Percentiles rank a stretch among this genome's conserved stretches.
These are phyloP conservation scores for Coluber constrictor DNA, from an alignment of 2,797 vertebrate species.

Conservation along the genomic window DNA sequence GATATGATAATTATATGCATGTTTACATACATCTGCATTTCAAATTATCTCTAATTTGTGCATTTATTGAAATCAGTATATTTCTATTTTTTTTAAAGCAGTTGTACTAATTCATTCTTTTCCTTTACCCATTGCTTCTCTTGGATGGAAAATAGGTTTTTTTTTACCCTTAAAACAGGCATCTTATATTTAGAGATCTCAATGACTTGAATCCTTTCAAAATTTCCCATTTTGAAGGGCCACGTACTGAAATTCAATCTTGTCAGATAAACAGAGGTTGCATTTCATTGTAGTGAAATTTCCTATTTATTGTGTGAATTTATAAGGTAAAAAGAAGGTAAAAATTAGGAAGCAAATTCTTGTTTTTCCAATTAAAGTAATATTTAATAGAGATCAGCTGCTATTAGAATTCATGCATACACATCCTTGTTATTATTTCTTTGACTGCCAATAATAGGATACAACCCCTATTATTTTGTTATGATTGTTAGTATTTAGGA, in stretches of 20 bases:
- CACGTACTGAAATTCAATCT: not conserved
- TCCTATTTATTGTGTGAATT: not conserved
- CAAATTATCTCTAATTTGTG: slow-evolving; percentile 52
- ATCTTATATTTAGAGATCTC: not conserved
- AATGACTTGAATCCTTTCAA: slow-evolving; percentile 31
- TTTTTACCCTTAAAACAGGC: rapidly evolving
- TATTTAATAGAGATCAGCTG: not conserved
- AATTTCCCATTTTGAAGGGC: slow-evolving; percentile 24
- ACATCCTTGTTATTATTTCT: not conserved
- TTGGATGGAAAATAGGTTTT: slow-evolving; percentile 9
- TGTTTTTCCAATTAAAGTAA: not conserved
- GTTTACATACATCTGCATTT: slow-evolving; percentile 67
- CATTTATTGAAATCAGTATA: slow-evolving; percentile 59
- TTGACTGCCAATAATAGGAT: not conserved
- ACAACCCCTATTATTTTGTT: not conserved
- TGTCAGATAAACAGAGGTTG: not conserved
- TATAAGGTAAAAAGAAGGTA: not conserved
- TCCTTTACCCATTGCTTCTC: slow-evolving; percentile 53
- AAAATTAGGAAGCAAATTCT: not conserved
- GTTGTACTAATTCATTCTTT: slow-evolving; percentile 30
- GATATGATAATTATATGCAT: slow-evolving; percentile 52
- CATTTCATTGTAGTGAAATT: not conserved
- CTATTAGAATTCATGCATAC: not conserved
- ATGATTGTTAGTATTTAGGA: not conserved
- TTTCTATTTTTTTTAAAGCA: slow-evolving; percentile 51